Base-by-base conservation (phyloP, 2,888 invertebrate genomes). In the Drepana falcataria region DNA sequence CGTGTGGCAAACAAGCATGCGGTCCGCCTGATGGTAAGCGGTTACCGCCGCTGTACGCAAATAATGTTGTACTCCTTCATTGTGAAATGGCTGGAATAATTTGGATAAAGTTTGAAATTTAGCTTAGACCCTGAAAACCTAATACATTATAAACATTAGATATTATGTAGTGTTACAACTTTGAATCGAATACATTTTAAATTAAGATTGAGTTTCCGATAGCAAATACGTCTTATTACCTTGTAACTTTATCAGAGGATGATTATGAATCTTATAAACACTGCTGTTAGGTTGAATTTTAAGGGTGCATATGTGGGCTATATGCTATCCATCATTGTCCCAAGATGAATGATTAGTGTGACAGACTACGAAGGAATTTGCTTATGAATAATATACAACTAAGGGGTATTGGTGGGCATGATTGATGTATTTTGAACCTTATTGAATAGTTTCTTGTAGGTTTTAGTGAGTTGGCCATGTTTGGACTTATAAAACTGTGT, bases 281-380 rank as follows among this genome's bases (percentile, higher is more conserved):
- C 9, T 44, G 44, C 3, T 44, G 9, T 44, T 9, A 6, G 44
- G 44, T 44, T 44, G 7, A 44, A 44, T 9, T 44, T 44, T 4
- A 5, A 37, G 37, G 44, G 2, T 9, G 44, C 41, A 41, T 51
- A 34, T 41, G 51, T 1, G 7, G 51, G 55, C 53, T 48, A 67
- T 66, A 77, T 77, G 70, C 70, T 61, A 67, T 68, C 63, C 59
- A 67, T 82, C 81, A 79, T 70, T 75, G 80, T 82, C 81, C 68
- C 59, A 51, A 62, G 68, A 70, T 79, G 78, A 82, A 76, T 83
- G 81, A 84, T 81, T 77, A 79, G 77, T 77, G 75, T 68, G 75
- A 76, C 79, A 75, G 67, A 64, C 63, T 66, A 59, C 61, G 61
- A 51, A 35, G 67, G 69, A 66, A 73, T 71, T 68, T 64, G 68